Percentiles rank a stretch among this genome's conserved stretches.
Conservation (phyloP, 2,888 invertebrate genomes). For the Cosmorhoe ocellata region DNA sequence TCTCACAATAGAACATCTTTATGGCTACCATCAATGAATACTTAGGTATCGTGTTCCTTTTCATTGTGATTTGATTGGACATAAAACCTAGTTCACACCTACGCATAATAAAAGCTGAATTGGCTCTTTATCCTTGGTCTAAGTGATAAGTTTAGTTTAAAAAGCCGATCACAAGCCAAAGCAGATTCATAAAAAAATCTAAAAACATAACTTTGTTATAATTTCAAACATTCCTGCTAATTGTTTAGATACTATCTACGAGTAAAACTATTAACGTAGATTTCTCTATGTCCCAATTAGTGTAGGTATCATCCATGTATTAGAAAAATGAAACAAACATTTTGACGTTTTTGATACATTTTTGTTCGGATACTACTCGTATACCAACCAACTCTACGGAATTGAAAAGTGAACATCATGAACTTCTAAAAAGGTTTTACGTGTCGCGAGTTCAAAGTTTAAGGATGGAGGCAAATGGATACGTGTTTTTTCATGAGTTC, state of each 20-base stretch:
- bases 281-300: no score
- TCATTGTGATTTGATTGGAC: constrained; percentile 53
- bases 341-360: no score
- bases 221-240: no score
- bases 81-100: constrained; percentile 53
- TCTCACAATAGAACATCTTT: constrained; percentile 16
- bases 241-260: no score
- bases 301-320: no score
- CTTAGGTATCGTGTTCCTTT: constrained; percentile 23
- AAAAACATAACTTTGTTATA: no score
- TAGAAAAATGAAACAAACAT: no score
- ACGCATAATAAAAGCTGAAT: constrained; percentile 41
- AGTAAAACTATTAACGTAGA: no score
- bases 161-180: background rate
- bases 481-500: constrained; percentile 6
- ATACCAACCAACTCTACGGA: no score
- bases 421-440: constrained; percentile 26
- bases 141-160: constrained; percentile 7
- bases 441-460: constrained; percentile 24
- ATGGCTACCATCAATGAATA: constrained; percentile 17
- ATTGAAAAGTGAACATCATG: constrained; percentile 14
- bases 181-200: no score
- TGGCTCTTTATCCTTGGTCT: constrained; percentile 7
- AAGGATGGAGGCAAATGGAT: constrained; percentile 3
- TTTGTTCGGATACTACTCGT: no score